These are phyloP conservation scores for Ceratotherium simum DNA, from an alignment of 2,113 vertebrate genomes.

Conservation along the genomic window DNA sequence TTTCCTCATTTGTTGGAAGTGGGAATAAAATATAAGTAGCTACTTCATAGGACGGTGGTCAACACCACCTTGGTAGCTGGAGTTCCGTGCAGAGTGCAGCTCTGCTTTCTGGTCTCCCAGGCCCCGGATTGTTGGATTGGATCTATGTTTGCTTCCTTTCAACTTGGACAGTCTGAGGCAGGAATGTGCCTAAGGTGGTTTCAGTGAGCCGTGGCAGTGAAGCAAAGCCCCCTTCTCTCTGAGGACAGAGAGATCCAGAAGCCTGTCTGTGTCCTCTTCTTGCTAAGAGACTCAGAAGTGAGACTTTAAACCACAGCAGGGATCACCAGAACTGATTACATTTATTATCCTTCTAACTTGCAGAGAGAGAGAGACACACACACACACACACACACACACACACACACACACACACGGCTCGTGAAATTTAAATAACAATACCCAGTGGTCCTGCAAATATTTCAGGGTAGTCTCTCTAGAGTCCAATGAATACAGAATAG, in stretches of 20 bases:
- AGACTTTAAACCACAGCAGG: neutral
- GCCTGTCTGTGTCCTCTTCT: neutral
- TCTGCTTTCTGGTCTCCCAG: fast-evolving
- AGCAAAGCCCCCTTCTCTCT: neutral
- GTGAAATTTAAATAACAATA: neutral
- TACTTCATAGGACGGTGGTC: neutral
- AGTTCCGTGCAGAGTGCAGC: fast-evolving
- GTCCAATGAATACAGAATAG: fast-evolving
- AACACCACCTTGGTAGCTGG: neutral
- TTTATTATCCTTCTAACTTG: no score
- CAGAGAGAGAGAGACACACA: neutral
- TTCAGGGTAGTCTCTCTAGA: fast-evolving
- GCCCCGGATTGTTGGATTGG: neutral
- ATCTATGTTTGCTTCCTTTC: neutral
- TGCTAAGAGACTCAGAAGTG: neutral
- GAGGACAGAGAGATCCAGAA: neutral
- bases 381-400: no score
- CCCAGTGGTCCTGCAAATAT: neutral
- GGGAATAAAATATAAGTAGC: fast-evolving
- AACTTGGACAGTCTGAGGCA: neutral
- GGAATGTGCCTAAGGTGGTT: neutral
- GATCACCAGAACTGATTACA: fast-evolving
- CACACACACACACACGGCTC: no score
- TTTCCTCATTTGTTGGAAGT: neutral
- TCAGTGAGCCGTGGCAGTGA: neutral